Conservation (phyloP, 1,140 invertebrate genomes). For the Dendrolimus kikuchii region DNA sequence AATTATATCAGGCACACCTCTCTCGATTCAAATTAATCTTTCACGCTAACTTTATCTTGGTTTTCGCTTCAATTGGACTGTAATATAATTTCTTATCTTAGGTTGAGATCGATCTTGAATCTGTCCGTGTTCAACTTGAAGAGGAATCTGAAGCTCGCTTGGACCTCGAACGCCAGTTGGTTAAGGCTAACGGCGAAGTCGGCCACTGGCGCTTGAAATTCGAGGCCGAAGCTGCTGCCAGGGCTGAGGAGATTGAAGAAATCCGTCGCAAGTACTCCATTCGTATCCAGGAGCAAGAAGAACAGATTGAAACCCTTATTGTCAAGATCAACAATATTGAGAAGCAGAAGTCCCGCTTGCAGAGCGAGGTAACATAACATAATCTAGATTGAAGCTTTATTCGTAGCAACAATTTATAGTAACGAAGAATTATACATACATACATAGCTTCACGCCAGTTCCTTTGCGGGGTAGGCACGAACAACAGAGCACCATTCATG, state of each 20-base stretch:
- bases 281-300: constrained; percentile 95
- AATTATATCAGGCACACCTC: no score
- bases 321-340: constrained; percentile 94
- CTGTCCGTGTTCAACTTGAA: constrained; percentile 92
- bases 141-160: constrained; percentile 96
- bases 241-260: constrained; percentile 95
- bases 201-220: constrained; percentile 93
- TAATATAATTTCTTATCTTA: constrained; percentile 46
- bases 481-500: no score
- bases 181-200: constrained; percentile 92
- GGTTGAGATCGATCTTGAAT: constrained; percentile 94
- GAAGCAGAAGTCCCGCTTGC: constrained; percentile 95
- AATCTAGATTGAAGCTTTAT: no score
- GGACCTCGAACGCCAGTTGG: constrained; percentile 94
- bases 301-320: constrained; percentile 93
- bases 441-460: no score
- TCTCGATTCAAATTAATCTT: no score
- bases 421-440: no score
- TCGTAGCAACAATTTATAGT: no score
- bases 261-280: constrained; percentile 91
- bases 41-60: no score
- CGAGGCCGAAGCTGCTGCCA: constrained; percentile 90
- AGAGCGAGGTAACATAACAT: constrained; percentile 82
- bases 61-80: no score
- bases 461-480: no score